Base-by-base conservation (phyloP, 2,888 invertebrate species). In the Drosophila trichaetosa region DNA sequence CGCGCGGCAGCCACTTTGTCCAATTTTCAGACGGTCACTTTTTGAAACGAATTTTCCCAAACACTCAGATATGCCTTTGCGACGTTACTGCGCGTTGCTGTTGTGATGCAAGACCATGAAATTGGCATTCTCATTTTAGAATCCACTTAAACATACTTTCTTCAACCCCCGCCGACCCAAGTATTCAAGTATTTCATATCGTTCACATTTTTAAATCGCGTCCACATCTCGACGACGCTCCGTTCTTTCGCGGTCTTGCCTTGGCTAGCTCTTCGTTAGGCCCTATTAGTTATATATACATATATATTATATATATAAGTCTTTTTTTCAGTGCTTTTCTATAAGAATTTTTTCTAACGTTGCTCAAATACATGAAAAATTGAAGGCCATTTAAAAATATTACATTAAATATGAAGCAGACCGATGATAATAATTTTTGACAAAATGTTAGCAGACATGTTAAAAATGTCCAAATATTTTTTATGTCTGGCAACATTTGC, bases 21-120 rank as follows among this genome's bases (percentile, higher is more conserved):
- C 87, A 87, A 89, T 89, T 87, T 87, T 87, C 89, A 85, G 87
- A 87, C 87, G 89, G 87, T 87, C 87, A 87, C 78, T 89, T 87
- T 82, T 87, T 76, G 83, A 83, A 89, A 83, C 85, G 87, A 87
- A 87, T 77, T 87, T 80, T 51, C 58, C 77, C 57, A 89, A 60
- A 60, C 58, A 54, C 76, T 59, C 59, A 46, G 27, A 52, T 63
- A 36, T 58, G 79, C 64, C 69, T 81, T 72, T 69, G 68, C 83
- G 83, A 77, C 67, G 76, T 51, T 71, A 67, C 67, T 75, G 24
- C 75, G 77, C 83, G 76, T 69, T 60, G 59, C 73, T 81, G 78
- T 74, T 87, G 89, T 76, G 89, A 87, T 84, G 90, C 84, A 89
- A 86, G 87, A 87, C 87, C 90, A 83, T 89, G 87, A 87, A 87